Evolutionary conservation across 2,888 invertebrate genomes (phyloP), one percentile per base, ranked within the genome.

Genomic region (Euclidia mi): DNA sequence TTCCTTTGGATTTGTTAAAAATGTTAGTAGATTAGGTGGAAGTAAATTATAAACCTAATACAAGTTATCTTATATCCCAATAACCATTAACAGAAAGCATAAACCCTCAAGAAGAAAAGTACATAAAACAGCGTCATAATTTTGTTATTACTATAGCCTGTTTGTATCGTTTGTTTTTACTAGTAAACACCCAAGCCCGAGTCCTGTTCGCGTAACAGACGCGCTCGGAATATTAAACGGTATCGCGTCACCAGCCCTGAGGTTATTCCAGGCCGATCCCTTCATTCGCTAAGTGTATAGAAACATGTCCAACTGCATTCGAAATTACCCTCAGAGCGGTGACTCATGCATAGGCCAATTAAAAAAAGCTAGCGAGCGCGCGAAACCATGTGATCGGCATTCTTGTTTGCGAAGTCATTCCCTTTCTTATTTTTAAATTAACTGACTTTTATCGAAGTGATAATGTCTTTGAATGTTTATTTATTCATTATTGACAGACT

Each of bases 231-330:
- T 87, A 76, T 76, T 80, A 82, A 82, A 77, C 66, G 58, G 52
- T 53, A 58, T 60, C 74, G 78, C 82, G 81, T 82, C 85, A 82
- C 56, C 62, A 77, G 75, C 80, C 79, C 77, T 72, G 63, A 65
- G 79, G 77, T 78, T 76, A 74, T 69, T 79, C 75, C 80, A 68
- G 81, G 75, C 78, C 82, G 76, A 79, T 81, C 82, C 85, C 82
- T 75, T 63, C 69, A 60, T 64, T 71, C 65, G 66, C 70, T 70
- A 67, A 70, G 67, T 68, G 64, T 58, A 78, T 32, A 70, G 67
- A 72, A 75, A 73, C 73, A 57, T 59, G 56, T 53, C 61, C 61
- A 60, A 65, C 65, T 76, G 80, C 68, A 79, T 79, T 71, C 66
- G 68, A 75, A 75, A 80, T 77, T 66, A 68, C 64, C 58, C 56